Evolutionary conservation across 2,888 invertebrate species (phyloP).

Genomic region (Platerodrilus igneus): DNA sequence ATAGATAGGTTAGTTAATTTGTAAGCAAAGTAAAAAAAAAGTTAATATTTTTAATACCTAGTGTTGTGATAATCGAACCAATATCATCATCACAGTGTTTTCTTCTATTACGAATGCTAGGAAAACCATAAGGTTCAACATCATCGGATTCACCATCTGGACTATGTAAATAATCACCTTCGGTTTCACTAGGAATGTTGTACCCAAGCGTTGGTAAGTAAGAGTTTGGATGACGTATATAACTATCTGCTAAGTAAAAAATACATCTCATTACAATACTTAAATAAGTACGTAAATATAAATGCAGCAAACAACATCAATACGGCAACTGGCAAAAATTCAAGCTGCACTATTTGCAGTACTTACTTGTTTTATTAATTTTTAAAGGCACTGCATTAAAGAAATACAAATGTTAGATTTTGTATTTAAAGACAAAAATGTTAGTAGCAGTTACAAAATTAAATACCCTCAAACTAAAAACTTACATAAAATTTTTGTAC

Average conservation of each 20-base stretch:
- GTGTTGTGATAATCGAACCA: slow-evolving; percentile 64
- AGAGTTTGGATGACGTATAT: slow-evolving; percentile 77
- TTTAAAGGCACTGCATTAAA: slow-evolving; percentile 55
- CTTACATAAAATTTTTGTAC: background rate
- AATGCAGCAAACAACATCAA: too few species aligned
- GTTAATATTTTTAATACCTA: slow-evolving; percentile 47
- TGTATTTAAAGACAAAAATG: too few species aligned
- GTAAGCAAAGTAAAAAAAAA: slow-evolving; percentile 8
- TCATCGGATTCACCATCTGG: slow-evolving; percentile 49
- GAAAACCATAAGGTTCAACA: slow-evolving; percentile 51
- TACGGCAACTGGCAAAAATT: too few species aligned
- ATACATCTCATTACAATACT: too few species aligned
- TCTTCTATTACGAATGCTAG: slow-evolving; percentile 47
- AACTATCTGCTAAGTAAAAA: slow-evolving; percentile 53
- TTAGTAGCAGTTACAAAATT: too few species aligned
- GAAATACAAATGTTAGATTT: slow-evolving; percentile 31
- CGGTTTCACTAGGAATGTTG: slow-evolving; percentile 63
- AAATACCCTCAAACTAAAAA: too few species aligned
- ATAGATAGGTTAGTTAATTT: background rate
- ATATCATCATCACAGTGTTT: slow-evolving; percentile 58
- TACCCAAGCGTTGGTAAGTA: slow-evolving; percentile 66
- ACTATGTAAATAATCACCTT: slow-evolving; percentile 52
- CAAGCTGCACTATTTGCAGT: slow-evolving; percentile 25
- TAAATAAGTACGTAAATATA: too few species aligned
- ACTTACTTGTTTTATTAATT: slow-evolving; percentile 53